These are phyloP conservation scores for Diplodus sargus DNA, from an alignment of 2,797 vertebrate genomes.

Conservation along the genomic window DNA sequence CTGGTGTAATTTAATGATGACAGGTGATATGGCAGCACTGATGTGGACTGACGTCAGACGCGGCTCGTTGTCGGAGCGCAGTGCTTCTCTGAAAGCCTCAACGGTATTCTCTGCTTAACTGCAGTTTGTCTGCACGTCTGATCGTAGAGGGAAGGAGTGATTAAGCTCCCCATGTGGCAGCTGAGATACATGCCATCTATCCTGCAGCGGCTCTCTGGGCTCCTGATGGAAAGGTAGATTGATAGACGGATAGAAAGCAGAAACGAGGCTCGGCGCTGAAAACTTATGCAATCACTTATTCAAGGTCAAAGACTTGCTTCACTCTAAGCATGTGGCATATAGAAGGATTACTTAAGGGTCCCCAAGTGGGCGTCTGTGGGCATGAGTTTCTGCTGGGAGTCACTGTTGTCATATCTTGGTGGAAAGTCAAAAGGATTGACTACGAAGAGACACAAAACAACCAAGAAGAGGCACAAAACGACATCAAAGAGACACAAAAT, in stretches of 20 bases:
- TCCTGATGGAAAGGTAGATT: conserved; percentile 61
- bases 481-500: too few species aligned
- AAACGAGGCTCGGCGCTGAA: conserved; percentile 19
- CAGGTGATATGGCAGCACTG: conserved; percentile 72
- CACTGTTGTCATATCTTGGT: not conserved
- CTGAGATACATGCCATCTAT: conserved; percentile 66
- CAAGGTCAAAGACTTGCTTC: conserved; percentile 59
- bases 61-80: conserved; percentile 47
- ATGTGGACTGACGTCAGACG: conserved; percentile 66
- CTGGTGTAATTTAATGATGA: conserved; percentile 79
- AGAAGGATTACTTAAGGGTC: not conserved
- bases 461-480: not conserved
- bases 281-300: conserved; percentile 43
- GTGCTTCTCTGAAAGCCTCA: conserved; percentile 53
- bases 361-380: not conserved
- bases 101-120: conserved; percentile 58
- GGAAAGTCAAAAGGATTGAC: not conserved
- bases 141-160: conserved; percentile 54
- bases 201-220: conserved; percentile 49
- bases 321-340: not conserved
- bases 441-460: not conserved
- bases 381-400: not conserved
- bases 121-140: conserved; percentile 61
- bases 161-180: conserved; percentile 68
- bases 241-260: conserved; percentile 64